Base-by-base conservation (phyloP, 2,113 vertebrate genomes). In the Sylvietta virens region DNA sequence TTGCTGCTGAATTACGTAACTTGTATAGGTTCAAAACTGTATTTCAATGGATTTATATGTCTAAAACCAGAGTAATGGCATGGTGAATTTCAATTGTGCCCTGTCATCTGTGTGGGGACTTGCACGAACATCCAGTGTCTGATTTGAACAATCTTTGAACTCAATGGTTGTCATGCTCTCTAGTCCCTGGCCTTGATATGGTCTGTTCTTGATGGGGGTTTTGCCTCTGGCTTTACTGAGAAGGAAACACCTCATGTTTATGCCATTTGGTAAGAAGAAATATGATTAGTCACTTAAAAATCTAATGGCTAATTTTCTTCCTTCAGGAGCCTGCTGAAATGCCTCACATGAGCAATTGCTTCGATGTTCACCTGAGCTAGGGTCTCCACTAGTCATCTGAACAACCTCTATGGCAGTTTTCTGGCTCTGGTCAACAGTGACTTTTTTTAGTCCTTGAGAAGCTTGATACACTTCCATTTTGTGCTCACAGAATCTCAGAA, bases 191-290 rank as follows among this genome's bases (percentile, higher is more conserved):
- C 23, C 8, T 51, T 72, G 27, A 24, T 5, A 2, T 28, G 2
- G 7, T 44, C 33, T 81, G 0, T 26, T 81, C 16, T 35, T 85
- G 10, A n/a, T 1, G 1, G 42, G 6, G 15, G 1, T 13, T 80
- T 73, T 80, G 30, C 16, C 2, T 3, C 13, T 76, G 30, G 5
- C 30, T 82, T 73, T 61, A 5, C 33, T 67, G 61, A 64, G 20
- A 67, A 48, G 50, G 9, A 57, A 48, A 70, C 22, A 66, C 3
- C 7, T 71, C 22, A 23, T 61, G 26, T 11, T 53, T 45, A 60
- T 35, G n/a, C 6, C 7, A 15, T 39, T 73, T 57, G 24, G 7
- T 61, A 44, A 73, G 31, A 15, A 51, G 50, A 40, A 78, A 23
- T 8, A 48, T 61, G 45, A 33, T 61, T 51, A 78, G 21, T 65